Evolutionary conservation across 35 echinoderm and acorn worm genomes (phyloP), one percentile per base, ranked within the genome.

Genomic region (Holothuria glaberrima): DNA sequence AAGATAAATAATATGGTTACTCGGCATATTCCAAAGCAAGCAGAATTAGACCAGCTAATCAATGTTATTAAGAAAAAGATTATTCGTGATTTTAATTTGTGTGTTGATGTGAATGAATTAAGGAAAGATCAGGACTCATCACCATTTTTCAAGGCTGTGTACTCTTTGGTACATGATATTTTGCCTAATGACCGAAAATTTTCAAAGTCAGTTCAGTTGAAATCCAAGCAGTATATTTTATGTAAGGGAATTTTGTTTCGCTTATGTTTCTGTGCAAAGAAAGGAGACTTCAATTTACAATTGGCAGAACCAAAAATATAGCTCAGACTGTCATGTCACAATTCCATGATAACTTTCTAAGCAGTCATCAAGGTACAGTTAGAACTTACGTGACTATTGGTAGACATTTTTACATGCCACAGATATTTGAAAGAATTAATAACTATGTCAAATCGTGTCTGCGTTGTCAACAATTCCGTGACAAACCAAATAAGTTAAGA

Each of bases 201-300:
- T 20, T 80, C 90, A 30, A 72, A 41, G 21, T 26, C 90, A 75
- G 31, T 92, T 22, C 35, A 83, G 69, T 32, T 67, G 52, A 82
- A 90, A 52, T 80, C 89, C 9, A 75, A 90, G 82, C 45, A 90
- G 36, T 90, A 90, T 75, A 90, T 90, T 82, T 90, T 90, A 44
- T 90, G 76, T 66, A 78, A 90, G 26, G 89, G 73, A 50, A 1
- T 82, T 83, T 48, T 82, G 31, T 90, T 88, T 50, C 30, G 86
- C 75, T 88, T 16, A 77, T 73, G n/a, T 36, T 88, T 46, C 62
- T 44, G 18, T 46, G 9, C 13, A 48, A 86, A 86, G 82, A 60
- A 45, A 27, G 34, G n/a, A n/a, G n/a, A n/a, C n/a, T n/a, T n/a
- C n/a, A n/a, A n/a, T n/a, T n/a, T n/a, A n/a, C n/a, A n/a, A 75